These are phyloP conservation scores for Troglohyphantes excavatus DNA, from an alignment of 2,888 invertebrate species.

Conservation along the genomic window DNA sequence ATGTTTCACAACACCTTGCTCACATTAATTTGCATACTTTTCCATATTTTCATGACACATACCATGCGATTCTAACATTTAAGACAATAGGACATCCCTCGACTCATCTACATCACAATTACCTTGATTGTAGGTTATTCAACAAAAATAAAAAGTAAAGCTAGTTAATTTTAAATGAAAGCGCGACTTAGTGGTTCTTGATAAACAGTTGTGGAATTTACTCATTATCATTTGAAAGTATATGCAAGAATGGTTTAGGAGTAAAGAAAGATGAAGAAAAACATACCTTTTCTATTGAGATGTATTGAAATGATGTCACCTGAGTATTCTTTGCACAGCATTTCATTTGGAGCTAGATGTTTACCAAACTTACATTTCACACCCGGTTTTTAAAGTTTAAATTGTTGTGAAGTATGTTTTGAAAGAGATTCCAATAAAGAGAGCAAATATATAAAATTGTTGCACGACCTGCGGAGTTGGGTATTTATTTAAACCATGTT, in stretches of 20 bases:
- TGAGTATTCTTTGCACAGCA: conserved; percentile 34
- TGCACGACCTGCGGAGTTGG: neutral
- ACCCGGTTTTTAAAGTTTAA: conserved; percentile 7
- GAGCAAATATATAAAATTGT: conserved; percentile 25
- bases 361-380: conserved; percentile 28
- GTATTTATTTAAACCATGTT: neutral
- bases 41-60: conserved; percentile 23
- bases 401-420: neutral
- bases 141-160: conserved; percentile 16
- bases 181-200: conserved; percentile 42
- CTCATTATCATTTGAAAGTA: conserved; percentile 59
- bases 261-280: conserved; percentile 37
- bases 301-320: conserved; percentile 13
- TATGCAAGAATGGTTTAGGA: conserved; percentile 32
- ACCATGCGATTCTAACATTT: conserved; percentile 9
- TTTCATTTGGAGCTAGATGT: conserved; percentile 31
- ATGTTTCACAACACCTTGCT: conserved; percentile 27
- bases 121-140: conserved; percentile 62
- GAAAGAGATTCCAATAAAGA: conserved; percentile 12
- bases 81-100: conserved; percentile 43
- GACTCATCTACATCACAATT: conserved; percentile 51
- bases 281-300: conserved; percentile 66
- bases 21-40: conserved; percentile 54
- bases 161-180: conserved; percentile 63
- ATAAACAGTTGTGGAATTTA: conserved; percentile 63